Evolutionary conservation across 2,797 vertebrate species (phyloP), one percentile per base, ranked within the genome.

Genomic region (Myiotriccus ornatus): DNA sequence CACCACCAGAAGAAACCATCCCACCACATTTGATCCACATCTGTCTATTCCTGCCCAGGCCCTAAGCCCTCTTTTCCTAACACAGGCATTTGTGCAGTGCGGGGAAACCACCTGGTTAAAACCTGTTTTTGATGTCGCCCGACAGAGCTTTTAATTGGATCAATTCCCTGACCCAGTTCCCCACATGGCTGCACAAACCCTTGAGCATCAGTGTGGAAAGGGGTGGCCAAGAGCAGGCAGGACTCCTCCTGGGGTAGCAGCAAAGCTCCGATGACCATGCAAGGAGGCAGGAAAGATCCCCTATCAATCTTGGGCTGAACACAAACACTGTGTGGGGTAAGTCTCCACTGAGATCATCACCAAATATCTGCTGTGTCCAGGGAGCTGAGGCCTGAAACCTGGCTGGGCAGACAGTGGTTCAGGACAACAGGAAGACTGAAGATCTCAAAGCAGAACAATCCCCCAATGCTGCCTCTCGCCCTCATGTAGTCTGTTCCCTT

Each of bases 131-230:
- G 7, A 49, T 79, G 67, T 23, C 28, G 14, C 62, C 50, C n/a
- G 0, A 69, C 35, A 27, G 13, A 86, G 85, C 85, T 94, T 73
- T 80, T 73, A 86, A 71, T 44, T 60, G 93, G 76, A 91, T 94
- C 82, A 30, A 14, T 57, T 52, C 62, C 84, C 71, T 93, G 91
- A 80, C 91, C 91, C 94, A 94, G 68, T 84, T 91, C 79, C 73
- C 90, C 82, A 85, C 68, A 74, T 32, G 89, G 82, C 0, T 93
- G 83, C 84, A 87, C 76, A 95, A 92, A 76, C 34, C 73, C 73
- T 30, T 19, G 19, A 79, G 69, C 50, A 1, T 5, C 6, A 1
- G 8, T 16, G 52, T 55, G 64, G 71, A 68, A 89, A 69, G 52
- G 63, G 52, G 56, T 34, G 37, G 73, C 23, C 78, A 56, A 52